Base-by-base conservation (phyloP, 1,140 invertebrate genomes). In the Drosophila paulistorum region DNA sequence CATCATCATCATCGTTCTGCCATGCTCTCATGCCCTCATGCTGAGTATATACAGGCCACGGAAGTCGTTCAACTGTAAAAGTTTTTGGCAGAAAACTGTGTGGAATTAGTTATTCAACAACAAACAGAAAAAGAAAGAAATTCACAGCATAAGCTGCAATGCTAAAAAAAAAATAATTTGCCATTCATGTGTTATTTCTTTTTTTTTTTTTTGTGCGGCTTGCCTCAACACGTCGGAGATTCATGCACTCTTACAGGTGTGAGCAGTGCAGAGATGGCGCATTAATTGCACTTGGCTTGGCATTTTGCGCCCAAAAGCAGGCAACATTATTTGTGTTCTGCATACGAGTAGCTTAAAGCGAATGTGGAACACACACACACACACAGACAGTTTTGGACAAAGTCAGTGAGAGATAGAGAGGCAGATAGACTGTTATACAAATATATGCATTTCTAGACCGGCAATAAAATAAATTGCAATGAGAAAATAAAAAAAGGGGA, bases 51-150 rank as follows among this genome's bases (percentile, higher is more conserved):
- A 55, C 68, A 72, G 79, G 80, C 80, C 76, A 82, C 81, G 75
- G 73, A 83, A 83, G 62, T 83, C 72, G 79, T 83, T 83, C 76
- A 83, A 79, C 80, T 81, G 51, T 65, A 79, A 83, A 83, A 82
- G 76, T 83, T 83, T 30, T 79, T 79, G 39, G 35, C 42, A 26
- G 39, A 62, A 65, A 68, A 71, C 45, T 51, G 17, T 68, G 65
- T 71, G 68, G 71, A 79, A 75, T 82, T 82, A 75, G 75, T 82
- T 74, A 42, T 70, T 73, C 71, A 71, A 68, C 37, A 68, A 62
- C 48, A 63, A 13, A 59, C 33, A 41, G 48, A 65, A 23, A 51
- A 51, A 23, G 17, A 57, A 55, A 66, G 14, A 81, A 73, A 77
- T 61, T 63, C 68, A 41, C 60, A 55, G 65, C 74, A 77, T 77